Evolutionary conservation across 2,888 invertebrate genomes (phyloP), one percentile per base, ranked within the genome.

Genomic region (Chesias legatella): DNA sequence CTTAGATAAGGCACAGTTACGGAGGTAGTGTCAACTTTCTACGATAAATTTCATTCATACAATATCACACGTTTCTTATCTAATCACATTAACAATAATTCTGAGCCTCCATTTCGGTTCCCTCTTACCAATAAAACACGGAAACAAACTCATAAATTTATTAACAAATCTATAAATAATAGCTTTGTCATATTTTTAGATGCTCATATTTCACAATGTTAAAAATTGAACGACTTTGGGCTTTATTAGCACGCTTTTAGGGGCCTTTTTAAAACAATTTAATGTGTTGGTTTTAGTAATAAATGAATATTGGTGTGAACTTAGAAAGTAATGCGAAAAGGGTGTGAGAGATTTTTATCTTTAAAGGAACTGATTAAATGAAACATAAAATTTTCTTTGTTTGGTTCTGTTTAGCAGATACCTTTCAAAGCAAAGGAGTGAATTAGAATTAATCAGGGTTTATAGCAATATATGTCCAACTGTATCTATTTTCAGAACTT

Each of bases 91-190:
- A 53, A 63, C 60, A 62, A 65, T 69, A 65, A 63, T 51, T 69
- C 54, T 46, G 45, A 49, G 42, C 29, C 31, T 41, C 29, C 60
- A 63, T 55, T 64, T 64, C 59, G 66, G 69, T 74, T 73, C 74
- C 72, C 67, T 70, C 61, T 42, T 29, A 27, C 30, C 61, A 70
- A 76, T 75, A 76, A 75, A 75, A 69, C 70, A 67, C 63, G 57
- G 63, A 63, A 73, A 62, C 64, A 63, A 52, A 65, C 63, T 63
- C 69, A 74, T 81, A 82, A 78, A 81, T 80, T 79, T 77, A 80
- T 82, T 81, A 79, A 78, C 81, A 72, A 77, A 79, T 67, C 79
- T 67, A 80, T 82, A 82, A 80, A 81, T 76, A 70, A 76, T 71
- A 65, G 25, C 31, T 33, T 27, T 51, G 48, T 53, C 51, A 53